Evolutionary conservation across 1,140 invertebrate species (phyloP), one percentile per base, ranked within the genome.

Genomic region (Megalonaias nervosa): DNA sequence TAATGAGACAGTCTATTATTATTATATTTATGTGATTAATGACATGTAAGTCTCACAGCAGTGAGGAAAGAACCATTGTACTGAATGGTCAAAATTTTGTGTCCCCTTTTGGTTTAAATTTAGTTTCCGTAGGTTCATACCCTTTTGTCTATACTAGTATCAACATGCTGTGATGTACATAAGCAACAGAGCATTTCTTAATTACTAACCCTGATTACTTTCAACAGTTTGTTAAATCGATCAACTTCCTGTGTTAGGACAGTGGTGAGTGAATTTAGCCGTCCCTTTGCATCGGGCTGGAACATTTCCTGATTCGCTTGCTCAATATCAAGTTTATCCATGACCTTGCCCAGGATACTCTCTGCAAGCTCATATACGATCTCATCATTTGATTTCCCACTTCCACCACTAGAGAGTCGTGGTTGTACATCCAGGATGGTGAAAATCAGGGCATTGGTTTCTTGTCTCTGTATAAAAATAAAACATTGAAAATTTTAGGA

Each of bases 241-340:
- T 97, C 95, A 0, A 96, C 93, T 91, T 97, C 96, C 90, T 97
- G 96, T 31, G 94, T 88, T 56, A 97, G 91, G 14, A 97, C 96
- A 2, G 95, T 96, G 0, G 95, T 96, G 17, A 97, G 87, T 1
- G 96, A 96, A 62, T 94, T 94, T 67, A 95, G 86, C 80, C 96
- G 93, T 57, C 93, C 94, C 84, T 93, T 93, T 17, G 86, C 89
- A 88, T 96, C 95, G 84, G 89, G 92, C 92, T 90, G 85, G 84
- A 91, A 90, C 85, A 92, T 88, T 26, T 88, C 87, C 66, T 85
- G 82, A 77, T 88, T 89, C 23, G 89, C 90, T 55, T 93, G 89
- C 62, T 94, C 93, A 19, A 92, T 88, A 72, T 93, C 91, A 59
- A 96, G 93, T 81, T 93, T 93, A 1, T 89, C 84, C 56, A 92